A percentile compares a stretch with the other conserved stretches of the same genome.
phyloP scores from a whole-genome alignment of 2,113 vertebrate species.

The Melanerpes formicivorus region DNA sequence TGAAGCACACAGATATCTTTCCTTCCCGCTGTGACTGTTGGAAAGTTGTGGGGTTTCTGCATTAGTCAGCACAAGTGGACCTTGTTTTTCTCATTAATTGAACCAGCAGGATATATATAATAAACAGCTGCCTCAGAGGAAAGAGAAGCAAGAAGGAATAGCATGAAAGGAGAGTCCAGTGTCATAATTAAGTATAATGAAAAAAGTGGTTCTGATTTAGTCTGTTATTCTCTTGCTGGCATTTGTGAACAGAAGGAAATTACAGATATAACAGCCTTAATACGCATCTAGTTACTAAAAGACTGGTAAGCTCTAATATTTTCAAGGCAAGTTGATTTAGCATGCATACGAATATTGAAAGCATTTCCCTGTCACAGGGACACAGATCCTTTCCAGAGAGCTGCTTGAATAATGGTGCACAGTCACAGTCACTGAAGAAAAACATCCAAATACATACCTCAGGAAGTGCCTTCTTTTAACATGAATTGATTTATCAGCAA shows the following conservation, averaged over 20 bases:
- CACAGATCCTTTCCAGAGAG: neutral
- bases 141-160: neutral
- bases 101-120: slow-evolving; percentile 3
- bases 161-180: neutral
- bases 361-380: neutral
- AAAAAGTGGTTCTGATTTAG: neutral
- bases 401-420: neutral
- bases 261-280: neutral
- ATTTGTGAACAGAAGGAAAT: neutral
- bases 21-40: neutral
- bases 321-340: neutral
- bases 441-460: neutral
- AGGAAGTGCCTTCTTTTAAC: neutral
- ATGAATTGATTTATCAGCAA: neutral
- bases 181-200: neutral
- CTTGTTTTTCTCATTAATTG: slow-evolving; percentile 44
- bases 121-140: slow-evolving; percentile 17
- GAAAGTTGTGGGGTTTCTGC: neutral
- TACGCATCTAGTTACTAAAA: neutral
- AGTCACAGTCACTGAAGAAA: neutral
- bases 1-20: neutral
- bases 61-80: neutral
- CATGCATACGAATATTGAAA: neutral
- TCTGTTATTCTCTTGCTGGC: neutral
- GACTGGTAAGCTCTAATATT: neutral